These are phyloP conservation scores for Microcebus ravelobensis DNA, from an alignment of 2,113 vertebrate species.

Conservation along the genomic window DNA sequence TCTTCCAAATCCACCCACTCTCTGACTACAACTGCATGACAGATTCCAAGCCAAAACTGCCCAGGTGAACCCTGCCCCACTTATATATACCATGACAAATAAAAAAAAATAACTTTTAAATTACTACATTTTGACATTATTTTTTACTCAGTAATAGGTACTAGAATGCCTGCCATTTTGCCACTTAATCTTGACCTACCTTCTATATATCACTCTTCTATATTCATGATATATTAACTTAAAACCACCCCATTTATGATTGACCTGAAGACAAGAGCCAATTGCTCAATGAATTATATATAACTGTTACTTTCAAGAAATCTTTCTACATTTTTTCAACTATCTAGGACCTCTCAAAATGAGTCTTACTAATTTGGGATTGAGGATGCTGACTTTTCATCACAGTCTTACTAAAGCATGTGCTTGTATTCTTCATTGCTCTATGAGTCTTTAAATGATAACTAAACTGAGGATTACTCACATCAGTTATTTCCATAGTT, in stretches of 20 bases:
- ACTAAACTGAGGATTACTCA: background rate
- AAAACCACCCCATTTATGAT: background rate
- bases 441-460: background rate
- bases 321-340: background rate
- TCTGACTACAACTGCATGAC: background rate
- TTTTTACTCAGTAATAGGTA: background rate
- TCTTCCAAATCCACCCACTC: background rate
- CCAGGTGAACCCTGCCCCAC: background rate
- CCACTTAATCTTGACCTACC: background rate
- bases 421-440: background rate
- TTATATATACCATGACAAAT: background rate
- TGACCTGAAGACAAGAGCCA: background rate
- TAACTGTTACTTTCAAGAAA: background rate
- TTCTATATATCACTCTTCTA: background rate
- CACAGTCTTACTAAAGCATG: background rate
- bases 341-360: background rate
- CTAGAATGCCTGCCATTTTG: background rate
- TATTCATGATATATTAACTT: background rate
- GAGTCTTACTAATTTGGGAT: background rate
- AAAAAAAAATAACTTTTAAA: background rate
- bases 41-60: background rate
- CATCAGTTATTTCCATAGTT: background rate
- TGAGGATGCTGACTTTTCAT: background rate
- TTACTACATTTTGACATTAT: background rate
- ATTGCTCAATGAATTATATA: background rate